Base-by-base conservation (phyloP, 2,797 vertebrate species). In the Oreochromis grahami region DNA sequence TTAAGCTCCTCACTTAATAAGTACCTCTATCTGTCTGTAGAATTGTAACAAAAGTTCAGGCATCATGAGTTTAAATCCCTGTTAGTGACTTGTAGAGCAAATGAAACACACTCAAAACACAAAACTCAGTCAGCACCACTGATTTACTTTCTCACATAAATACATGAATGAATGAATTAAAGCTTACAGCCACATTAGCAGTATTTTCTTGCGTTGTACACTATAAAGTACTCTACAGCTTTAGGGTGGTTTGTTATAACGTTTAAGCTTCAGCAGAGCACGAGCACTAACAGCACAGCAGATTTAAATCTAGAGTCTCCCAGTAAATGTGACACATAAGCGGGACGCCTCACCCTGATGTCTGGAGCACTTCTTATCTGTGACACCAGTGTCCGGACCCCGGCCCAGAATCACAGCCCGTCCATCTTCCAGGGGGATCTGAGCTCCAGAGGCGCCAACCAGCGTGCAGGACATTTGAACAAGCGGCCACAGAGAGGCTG, bases 291-390 rank as follows among this genome's bases (percentile, higher is more conserved):
- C 8, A 45, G 63, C n/a, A 45, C 10, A 8, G 13, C 38, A 43
- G n/a, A 68, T 70, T 24, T 26, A 70, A 26, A 43, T 43, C 5
- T 70, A 43, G 60, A 38, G 21, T 38, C 19, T 70, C 21, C 14
- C 13, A 13, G 3, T 43, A 2, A 70, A 26, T 45, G 0, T 70
- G 21, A 2, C 51, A 45, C 0, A 70, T 43, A 10, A 53, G 2
- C 6, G 0, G 29, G 34, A n/a, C n/a, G 80, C 51, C 92, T 93
- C 81, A 96, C 97, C 96, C 90, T 97, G 96, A 84, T 96, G 92
- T 74, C 96, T 92, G 45, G 96, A 97, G 86, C 96, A 97, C 77
- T 93, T 96, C 78, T 95, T 96, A 84, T 97, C 97, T 2, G 89
- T n/a, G n/a, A 97, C 94, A 6, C 91, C 86, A 9, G 96, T 96